Evolutionary conservation across 2,888 invertebrate genomes (phyloP).

Genomic region (Nineta flava): DNA sequence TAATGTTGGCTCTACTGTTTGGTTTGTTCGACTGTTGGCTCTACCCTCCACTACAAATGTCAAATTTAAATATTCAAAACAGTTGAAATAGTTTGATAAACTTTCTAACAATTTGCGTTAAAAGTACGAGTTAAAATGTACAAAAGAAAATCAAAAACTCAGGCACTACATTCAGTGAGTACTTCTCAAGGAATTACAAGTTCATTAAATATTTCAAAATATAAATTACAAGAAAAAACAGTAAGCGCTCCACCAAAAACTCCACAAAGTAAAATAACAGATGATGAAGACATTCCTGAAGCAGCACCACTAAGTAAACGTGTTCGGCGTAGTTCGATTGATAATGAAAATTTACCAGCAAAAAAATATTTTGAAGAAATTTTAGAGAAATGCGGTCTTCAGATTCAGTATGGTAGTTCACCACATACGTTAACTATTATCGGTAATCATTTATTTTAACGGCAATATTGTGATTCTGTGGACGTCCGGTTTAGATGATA

Average conservation of each 20-base stretch:
- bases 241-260: not conserved
- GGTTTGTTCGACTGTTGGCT: no score
- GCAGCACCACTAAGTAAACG: not conserved
- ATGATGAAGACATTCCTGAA: not conserved
- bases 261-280: not conserved
- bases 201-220: not conserved
- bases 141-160: not conserved
- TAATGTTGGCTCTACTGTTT: no score
- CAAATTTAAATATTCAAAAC: no score
- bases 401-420: not conserved
- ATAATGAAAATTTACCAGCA: not conserved
- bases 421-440: not conserved
- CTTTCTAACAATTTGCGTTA: no score
- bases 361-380: constrained; percentile 1
- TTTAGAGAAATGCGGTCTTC: not conserved
- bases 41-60: no score
- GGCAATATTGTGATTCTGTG: not conserved
- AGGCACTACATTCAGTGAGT: not conserved
- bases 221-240: not conserved
- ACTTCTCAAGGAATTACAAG: not conserved
- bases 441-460: not conserved
- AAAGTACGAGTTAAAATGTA: not conserved
- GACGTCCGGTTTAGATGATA: no score
- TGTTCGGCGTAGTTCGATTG: not conserved
- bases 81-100: no score